Evolutionary conservation across 2,888 invertebrate genomes (phyloP).

Genomic region (Heterodera filipjevi): DNA sequence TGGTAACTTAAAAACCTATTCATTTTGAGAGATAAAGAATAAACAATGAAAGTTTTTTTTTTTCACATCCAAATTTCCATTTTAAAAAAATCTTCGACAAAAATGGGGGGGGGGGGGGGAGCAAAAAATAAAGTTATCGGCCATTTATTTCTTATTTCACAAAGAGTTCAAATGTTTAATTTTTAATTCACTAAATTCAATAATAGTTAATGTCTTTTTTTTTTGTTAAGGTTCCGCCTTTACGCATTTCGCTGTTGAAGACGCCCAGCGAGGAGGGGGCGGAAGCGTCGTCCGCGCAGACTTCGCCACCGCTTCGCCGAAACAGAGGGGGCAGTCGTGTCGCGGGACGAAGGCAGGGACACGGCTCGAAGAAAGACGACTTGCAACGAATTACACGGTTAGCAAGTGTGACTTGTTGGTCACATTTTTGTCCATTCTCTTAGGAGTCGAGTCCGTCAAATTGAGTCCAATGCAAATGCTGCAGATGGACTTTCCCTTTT

Average conservation of each 20-base stretch:
- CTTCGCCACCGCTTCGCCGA: not conserved
- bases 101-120: no score
- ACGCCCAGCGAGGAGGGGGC: conserved; percentile 35
- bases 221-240: conserved; percentile 34
- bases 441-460: conserved; percentile 32
- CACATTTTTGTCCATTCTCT: not conserved
- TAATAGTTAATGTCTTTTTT: not conserved
- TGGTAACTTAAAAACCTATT: no score
- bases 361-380: conserved; percentile 30
- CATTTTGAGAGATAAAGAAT: no score
- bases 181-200: no score
- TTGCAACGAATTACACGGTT: conserved; percentile 30
- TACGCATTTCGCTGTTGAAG: conserved; percentile 33
- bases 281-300: not conserved
- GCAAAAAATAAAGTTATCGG: no score
- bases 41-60: no score
- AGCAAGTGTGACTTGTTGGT: not conserved
- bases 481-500: conserved; percentile 8
- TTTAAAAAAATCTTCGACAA: no score
- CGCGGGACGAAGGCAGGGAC: conserved; percentile 8
- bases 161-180: no score
- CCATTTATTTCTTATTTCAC: no score
- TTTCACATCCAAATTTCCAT: no score
- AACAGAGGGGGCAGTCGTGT: not conserved
- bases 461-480: conserved; percentile 18